Evolutionary conservation across 2,888 invertebrate genomes (phyloP).

Genomic region (Boloria euphrosyne): DNA sequence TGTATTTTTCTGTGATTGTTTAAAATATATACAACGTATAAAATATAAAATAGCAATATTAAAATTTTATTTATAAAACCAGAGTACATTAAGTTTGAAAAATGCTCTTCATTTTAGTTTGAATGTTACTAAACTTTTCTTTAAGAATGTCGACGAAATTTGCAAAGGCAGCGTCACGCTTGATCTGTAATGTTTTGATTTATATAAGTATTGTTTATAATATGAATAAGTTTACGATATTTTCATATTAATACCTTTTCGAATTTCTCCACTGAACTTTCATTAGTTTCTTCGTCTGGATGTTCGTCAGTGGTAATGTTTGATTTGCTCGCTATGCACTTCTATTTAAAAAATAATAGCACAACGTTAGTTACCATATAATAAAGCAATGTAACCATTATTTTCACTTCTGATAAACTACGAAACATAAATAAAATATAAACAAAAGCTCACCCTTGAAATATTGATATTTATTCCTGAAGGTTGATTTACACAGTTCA

Average conservation of each 20-base stretch:
- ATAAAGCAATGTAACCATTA: no score
- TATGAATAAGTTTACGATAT: not conserved
- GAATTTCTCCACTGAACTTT: conserved; percentile 25
- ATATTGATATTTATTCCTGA: conserved; percentile 61
- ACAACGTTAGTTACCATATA: no score
- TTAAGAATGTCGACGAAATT: conserved; percentile 28
- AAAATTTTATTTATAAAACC: not conserved
- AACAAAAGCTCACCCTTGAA: conserved; percentile 52
- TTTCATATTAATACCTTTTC: conserved; percentile 9
- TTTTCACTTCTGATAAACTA: not conserved
- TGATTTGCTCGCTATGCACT: conserved; percentile 45
- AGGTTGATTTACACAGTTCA: conserved; percentile 43
- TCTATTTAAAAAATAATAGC: conserved; percentile 46
- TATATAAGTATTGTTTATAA: not conserved
- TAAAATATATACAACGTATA: not conserved
- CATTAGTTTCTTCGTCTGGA: conserved; percentile 1
- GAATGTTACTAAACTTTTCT: conserved; percentile 36
- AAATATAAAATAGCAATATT: not conserved
- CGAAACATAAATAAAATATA: not conserved
- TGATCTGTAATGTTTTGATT: conserved; percentile 32
- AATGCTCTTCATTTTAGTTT: conserved; percentile 47
- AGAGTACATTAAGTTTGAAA: conserved; percentile 43
- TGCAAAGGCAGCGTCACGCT: conserved; percentile 19
- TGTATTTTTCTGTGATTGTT: no score
- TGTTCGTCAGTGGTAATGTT: conserved; percentile 23